Base-by-base conservation (phyloP, 1,140 invertebrate species). In the Zaprionus africanus region DNA sequence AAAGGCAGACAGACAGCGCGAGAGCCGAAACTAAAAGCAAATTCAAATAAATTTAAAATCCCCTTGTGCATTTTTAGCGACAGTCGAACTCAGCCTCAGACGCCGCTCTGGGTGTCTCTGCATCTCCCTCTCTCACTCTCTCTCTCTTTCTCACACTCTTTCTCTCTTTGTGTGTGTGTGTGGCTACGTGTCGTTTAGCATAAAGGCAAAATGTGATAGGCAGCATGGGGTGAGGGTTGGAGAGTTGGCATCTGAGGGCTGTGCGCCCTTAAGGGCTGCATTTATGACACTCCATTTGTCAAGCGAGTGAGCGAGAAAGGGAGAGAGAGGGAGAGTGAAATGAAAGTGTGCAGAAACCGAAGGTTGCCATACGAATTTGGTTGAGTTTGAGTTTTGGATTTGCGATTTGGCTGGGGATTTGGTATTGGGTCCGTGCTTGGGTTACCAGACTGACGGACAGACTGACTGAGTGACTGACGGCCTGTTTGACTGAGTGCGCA, bases 261-360 rank as follows among this genome's bases (percentile, higher is more conserved):
- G 69, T 28, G 67, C 84, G 76, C 81, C 84, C 86, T 88, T 82
- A 87, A 90, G 86, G 86, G 86, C 87, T 90, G 82, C 86, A 90
- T 90, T 90, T 90, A 90, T 90, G 86, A 90, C 86, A 90, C 87
- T 90, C 86, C 86, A 90, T 90, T 90, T 90, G 86, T 90, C 86
- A 90, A 76, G 87, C 80, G 86, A 88, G 81, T 81, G 83, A 84
- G 79, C 86, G 85, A 68, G 26, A 26, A 4, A 5, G 26, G 74
- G 86, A 77, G 86, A 87, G 81, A 78, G 83, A 90, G 79, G 79
- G 86, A 69, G 31, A 34, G 73, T 78, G 65, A 85, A 77, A 78
- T 82, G 82, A 85, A 85, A 85, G 71, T 86, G 79, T 75, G 76
- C 76, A 75, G 82, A 75, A 85, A 78, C 68, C 65, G 77, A 67